Base-by-base conservation (phyloP, 2,888 invertebrate species). In the Torymus aiolomorphi region DNA sequence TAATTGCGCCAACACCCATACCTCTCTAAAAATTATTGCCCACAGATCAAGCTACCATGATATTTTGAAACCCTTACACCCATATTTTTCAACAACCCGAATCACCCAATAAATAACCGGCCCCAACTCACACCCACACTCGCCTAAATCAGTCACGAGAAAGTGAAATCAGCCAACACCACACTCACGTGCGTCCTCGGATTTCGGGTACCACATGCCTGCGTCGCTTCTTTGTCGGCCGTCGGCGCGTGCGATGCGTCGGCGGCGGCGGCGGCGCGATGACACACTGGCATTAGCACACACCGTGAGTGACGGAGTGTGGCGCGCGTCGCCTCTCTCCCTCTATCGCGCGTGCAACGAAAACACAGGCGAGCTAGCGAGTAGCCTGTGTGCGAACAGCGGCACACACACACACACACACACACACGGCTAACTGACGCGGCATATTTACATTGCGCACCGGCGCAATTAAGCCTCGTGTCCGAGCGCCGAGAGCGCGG, bases 401-500 rank as follows among this genome's bases (percentile, higher is more conserved):
- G 42, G 42, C 42, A 42, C 42, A 10, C 42, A 8, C 42, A 42
- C 31, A 31, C n/a, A n/a, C 42, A 42, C 8, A 8, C 42, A 42
- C 42, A 42, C 8, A 42, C 8, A 81, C 82, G 85, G 87, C 86
- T 86, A 87, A 88, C 88, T 87, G 88, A 88, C 88, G 86, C 87
- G 87, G 86, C 87, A 89, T 88, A 89, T 89, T 89, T 89, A 88
- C 88, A 89, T 88, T 88, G 88, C 87, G 86, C 85, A 86, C 86
- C 85, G 87, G 86, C 86, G 88, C 88, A 89, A 89, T 89, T 89
- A 88, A 88, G 88, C 88, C 86, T 87, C 87, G 88, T 88, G 87
- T 88, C 86, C 87, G 85, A 10, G 86, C 86, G 86, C 86, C 85
- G 85, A 86, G 63, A 10, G 42, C 42, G 42, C 5, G 42, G 42